Evolutionary conservation across 1,140 invertebrate species (phyloP), one percentile per base, ranked within the genome.

Genomic region (Luehdorfia chinensis): DNA sequence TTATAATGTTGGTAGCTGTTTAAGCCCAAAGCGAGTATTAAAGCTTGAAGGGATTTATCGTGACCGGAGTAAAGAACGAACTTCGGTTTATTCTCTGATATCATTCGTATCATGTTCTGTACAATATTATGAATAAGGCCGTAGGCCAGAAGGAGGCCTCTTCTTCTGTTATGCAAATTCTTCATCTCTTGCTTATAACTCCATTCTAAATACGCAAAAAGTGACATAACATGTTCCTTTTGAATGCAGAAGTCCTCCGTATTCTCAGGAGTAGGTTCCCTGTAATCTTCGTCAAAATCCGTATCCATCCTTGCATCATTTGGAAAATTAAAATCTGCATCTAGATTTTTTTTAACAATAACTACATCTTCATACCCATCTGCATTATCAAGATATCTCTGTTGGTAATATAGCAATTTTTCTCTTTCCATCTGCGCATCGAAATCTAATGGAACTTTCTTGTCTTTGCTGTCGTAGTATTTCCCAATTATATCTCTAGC

Each of bases 61-160:
- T 98, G 97, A 0, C 95, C 96, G 0, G 96, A 97, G 73, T 96
- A 98, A 0, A 97, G 55, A 4, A 96, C 92, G 46, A 97, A 90
- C 66, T 93, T 93, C 0, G 94, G 94, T 59, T 92, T 92, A 50
- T 89, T 91, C 45, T 93, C 93, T 0, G 92, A 94, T 43, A 94
- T 92, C 79, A 94, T 93, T 54, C 90, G 88, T 0, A 95, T 88
- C 89, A 95, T 92, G 55, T 94, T 92, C 31, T 91, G 90, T 0
- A 95, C 93, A 27, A 96, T 92, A 58, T 93, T 93, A 8, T 92
- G 88, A 12, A 95, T 88, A 53, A 95, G 84, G 25, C 94, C 94
- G 59, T 95, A 96, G 0, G 93, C 91, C 31, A 91, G 87, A 5
- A 96, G 66, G n/a, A 95, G 67, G 3, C 92, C 92, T 4, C 91